Conservation (phyloP, 2,888 invertebrate species). For the Leptinotarsa haldemani region DNA sequence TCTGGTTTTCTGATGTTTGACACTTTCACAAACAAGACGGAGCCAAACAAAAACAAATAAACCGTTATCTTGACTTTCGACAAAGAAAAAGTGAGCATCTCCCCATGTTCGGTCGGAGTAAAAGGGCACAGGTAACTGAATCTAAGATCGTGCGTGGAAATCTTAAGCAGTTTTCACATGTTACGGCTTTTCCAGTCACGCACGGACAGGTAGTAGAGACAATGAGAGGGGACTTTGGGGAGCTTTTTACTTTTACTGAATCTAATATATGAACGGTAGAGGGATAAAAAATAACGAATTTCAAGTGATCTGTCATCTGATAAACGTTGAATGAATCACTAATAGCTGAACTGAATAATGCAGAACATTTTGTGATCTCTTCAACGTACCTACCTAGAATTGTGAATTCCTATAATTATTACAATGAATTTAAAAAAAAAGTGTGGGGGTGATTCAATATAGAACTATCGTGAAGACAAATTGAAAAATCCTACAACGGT, state of each 20-base stretch:
- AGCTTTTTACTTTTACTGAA: constrained; percentile 43
- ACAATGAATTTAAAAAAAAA: too few species aligned
- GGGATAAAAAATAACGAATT: constrained; percentile 13
- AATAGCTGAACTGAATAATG: too few species aligned
- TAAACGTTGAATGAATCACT: constrained; percentile 14
- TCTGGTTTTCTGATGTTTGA: constrained; percentile 22
- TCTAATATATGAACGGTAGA: constrained; percentile 36
- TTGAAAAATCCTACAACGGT: too few species aligned
- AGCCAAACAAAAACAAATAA: constrained; percentile 35
- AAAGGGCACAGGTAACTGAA: constrained; percentile 56
- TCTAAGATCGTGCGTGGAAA: constrained; percentile 53
- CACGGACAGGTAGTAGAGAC: constrained; percentile 54
- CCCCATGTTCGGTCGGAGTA: constrained; percentile 28
- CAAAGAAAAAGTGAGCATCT: constrained; percentile 33
- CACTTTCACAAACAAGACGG: constrained; percentile 27
- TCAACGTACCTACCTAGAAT: too few species aligned
- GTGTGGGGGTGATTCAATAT: too few species aligned
- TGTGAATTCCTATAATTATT: too few species aligned
- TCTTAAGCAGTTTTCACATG: constrained; percentile 43
- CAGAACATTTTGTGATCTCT: too few species aligned
- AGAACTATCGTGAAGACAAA: too few species aligned
- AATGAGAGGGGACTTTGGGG: constrained; percentile 51
- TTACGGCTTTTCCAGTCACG: constrained; percentile 54
- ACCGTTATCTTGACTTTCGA: constrained; percentile 27
- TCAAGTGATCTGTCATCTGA: constrained; percentile 2